These are phyloP conservation scores for Rhamphomyia laevipes DNA, from an alignment of 2,888 invertebrate species.

Conservation along the genomic window DNA sequence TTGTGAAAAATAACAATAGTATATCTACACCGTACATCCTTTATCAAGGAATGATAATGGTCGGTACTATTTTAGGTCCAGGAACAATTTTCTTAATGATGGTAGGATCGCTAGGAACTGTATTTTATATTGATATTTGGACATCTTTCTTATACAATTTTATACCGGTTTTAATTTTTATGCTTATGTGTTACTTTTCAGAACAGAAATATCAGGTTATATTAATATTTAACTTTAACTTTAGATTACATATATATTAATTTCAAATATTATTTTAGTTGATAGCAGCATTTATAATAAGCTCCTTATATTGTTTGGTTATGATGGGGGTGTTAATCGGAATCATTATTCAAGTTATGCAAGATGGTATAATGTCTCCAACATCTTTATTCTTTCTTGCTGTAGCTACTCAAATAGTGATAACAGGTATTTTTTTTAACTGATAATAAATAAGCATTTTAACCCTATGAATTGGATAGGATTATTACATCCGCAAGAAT, in stretches of 20 bases:
- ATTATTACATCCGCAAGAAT: conserved; percentile 68
- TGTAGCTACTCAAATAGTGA: conserved; percentile 53
- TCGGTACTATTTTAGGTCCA: conserved; percentile 59
- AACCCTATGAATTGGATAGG: conserved; percentile 30
- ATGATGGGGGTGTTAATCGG: conserved; percentile 83
- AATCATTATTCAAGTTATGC: conserved; percentile 61
- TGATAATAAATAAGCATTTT: no score
- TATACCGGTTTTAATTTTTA: conserved; percentile 53
- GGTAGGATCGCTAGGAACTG: conserved; percentile 63
- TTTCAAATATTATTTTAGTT: conserved; percentile 46
- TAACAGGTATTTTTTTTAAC: conserved; percentile 41
- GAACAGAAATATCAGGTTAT: conserved; percentile 50
- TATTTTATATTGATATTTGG: conserved; percentile 59
- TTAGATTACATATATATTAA: background rate
- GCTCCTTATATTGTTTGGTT: conserved; percentile 65
- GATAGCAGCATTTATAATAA: conserved; percentile 59
- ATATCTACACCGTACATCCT: conserved; percentile 70
- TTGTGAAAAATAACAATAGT: conserved; percentile 74
- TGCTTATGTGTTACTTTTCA: conserved; percentile 50
- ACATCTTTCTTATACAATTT: conserved; percentile 53
- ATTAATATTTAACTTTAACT: conserved; percentile 2
- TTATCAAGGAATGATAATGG: conserved; percentile 61
- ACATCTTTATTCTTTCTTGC: conserved; percentile 74
- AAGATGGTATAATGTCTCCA: conserved; percentile 70
- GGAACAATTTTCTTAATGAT: conserved; percentile 69